These are phyloP conservation scores for Carapus acus DNA, from an alignment of 2,797 vertebrate genomes.

Conservation along the genomic window DNA sequence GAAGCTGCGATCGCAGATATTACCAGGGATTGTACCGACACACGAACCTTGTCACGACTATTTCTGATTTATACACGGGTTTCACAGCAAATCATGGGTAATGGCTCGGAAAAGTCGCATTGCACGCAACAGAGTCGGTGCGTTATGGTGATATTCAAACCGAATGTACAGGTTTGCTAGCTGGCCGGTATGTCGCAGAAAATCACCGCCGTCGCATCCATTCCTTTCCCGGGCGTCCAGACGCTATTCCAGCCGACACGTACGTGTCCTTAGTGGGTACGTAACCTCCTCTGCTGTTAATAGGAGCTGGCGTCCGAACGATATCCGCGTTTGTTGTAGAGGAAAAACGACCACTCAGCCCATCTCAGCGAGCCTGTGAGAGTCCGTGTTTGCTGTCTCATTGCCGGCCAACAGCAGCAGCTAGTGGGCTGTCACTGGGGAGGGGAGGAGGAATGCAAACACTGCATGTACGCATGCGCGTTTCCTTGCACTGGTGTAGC, in stretches of 20 bases:
- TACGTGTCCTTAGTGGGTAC: not conserved
- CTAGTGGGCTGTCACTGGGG: slow-evolving; percentile 57
- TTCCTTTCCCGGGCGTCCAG: slow-evolving; percentile 48
- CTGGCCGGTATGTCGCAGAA: slow-evolving; percentile 62
- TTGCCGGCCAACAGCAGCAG: slow-evolving; percentile 59
- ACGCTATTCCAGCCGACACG: slow-evolving; percentile 18
- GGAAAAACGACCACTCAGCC: slow-evolving; percentile 38
- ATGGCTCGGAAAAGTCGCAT: not conserved
- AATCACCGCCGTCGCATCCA: slow-evolving; percentile 58
- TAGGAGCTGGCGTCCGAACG: slow-evolving; percentile 5
- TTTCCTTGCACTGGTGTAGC: not conserved
- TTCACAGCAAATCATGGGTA: not conserved
- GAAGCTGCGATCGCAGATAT: slow-evolving; percentile 25
- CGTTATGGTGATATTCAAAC: slow-evolving; percentile 15
- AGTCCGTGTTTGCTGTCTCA: slow-evolving; percentile 73
- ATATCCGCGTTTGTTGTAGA: slow-evolving; percentile 31
- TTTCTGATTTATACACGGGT: not conserved
- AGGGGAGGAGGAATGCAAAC: slow-evolving; percentile 53
- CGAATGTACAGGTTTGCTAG: slow-evolving; percentile 32
- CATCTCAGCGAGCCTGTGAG: slow-evolving; percentile 34
- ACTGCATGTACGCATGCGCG: slow-evolving; percentile 41
- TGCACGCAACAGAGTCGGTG: not conserved
- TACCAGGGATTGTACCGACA: slow-evolving; percentile 32
- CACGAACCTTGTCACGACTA: not conserved
- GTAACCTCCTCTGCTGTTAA: slow-evolving; percentile 9